Evolutionary conservation across 2,113 vertebrate species (phyloP), one percentile per base, ranked within the genome.

Genomic region (Geococcyx californianus): DNA sequence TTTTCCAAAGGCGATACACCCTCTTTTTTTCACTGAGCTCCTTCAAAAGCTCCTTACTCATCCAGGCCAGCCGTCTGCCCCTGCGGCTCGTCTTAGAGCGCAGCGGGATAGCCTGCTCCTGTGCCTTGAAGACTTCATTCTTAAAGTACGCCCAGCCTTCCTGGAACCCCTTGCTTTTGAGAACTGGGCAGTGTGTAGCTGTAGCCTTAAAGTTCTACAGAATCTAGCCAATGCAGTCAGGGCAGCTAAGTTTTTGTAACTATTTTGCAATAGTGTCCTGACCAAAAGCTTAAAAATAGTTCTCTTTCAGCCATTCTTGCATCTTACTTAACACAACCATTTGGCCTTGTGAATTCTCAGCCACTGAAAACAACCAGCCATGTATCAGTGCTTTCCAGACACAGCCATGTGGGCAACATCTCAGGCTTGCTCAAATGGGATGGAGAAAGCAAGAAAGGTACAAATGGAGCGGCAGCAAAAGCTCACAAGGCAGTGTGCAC

Each of bases 321-420:
- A 13, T 54, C 68, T 80, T 86, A 74, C 33, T 36, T 13, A 68
- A 54, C 21, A 38, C 33, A 62, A 31, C 16, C 4, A 2, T 25
- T n/a, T 8, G 52, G 25, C 24, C 29, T 54, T 45, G 28, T 19
- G 28, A 56, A 52, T 45, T 84, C 51, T 78, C 66, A 73, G 21
- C 36, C n/a, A 54, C 7, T 24, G 60, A 51, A 70, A 79, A 74
- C 36, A 79, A 16, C 13, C 25, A 36, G 18, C 25, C 14, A 21
- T 5, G 9, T 33, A 44, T 7, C 31, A 17, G 49, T 31, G 21
- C 20, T 18, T 55, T 47, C 47, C 5, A 2, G 34, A 40, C 38
- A 36, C 52, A 52, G 14, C 20, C 33, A 23, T 1, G 1, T 0
- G 1, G 18, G 10, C 47, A 55, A 11, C 58, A 25, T 33, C 51